phyloP scores from a whole-genome alignment of 2,797 vertebrate genomes.

The Scolopax bukidnonensis region DNA sequence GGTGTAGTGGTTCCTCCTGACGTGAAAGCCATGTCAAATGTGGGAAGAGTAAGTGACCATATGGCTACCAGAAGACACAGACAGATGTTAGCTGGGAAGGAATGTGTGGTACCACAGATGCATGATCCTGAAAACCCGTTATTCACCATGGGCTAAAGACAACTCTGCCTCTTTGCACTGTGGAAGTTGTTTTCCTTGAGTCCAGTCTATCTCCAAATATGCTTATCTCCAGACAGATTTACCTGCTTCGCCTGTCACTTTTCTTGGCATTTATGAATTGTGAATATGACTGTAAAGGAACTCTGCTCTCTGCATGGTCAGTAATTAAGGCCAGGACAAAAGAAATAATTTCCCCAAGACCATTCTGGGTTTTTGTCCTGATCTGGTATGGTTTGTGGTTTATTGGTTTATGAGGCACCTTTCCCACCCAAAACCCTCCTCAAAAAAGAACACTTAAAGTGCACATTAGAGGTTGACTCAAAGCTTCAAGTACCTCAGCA shows the following conservation, averaged over 20 bases:
- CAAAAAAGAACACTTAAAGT: neutral
- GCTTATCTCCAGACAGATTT: neutral
- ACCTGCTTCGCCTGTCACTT: neutral
- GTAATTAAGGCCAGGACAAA: neutral
- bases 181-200: neutral
- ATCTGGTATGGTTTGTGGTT: neutral
- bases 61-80: neutral
- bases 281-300: neutral
- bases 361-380: neutral
- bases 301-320: neutral
- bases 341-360: neutral
- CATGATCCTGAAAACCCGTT: neutral
- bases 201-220: neutral
- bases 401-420: neutral
- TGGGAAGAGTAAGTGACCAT: neutral
- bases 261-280: neutral
- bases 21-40: neutral
- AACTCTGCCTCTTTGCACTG: neutral
- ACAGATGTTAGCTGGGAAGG: neutral
- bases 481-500: neutral
- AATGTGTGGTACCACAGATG: neutral
- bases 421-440: neutral
- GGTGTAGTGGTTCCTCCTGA: neutral
- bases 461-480: neutral
- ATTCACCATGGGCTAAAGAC: neutral